These are phyloP conservation scores for Myotis vivesi DNA, from an alignment of 2,797 vertebrate species.

Conservation along the genomic window DNA sequence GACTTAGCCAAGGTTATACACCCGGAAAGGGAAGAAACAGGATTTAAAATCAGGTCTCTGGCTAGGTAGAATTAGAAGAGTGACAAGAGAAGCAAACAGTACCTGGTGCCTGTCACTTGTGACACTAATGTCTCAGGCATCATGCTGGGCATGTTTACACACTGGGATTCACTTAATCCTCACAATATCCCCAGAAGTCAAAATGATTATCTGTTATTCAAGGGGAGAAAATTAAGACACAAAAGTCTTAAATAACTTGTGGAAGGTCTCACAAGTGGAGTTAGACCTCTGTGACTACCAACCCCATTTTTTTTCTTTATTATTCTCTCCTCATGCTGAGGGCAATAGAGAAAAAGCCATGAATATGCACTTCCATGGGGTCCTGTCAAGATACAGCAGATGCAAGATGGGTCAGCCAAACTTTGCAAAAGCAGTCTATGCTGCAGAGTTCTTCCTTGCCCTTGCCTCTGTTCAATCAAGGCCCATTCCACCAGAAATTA, in stretches of 20 bases:
- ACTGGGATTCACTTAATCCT: not conserved
- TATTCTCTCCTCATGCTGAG: not conserved
- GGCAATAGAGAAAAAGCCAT: not conserved
- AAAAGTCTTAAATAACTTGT: not conserved
- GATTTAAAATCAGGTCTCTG: not conserved
- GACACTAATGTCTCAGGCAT: not conserved
- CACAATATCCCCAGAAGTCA: not conserved
- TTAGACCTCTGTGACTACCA: not conserved
- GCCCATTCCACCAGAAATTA: not conserved
- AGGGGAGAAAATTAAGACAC: not conserved
- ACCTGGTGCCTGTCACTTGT: not conserved
- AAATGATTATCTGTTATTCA: not conserved
- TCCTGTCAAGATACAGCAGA: not conserved
- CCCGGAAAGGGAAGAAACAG: not conserved
- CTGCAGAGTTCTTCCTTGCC: rapidly evolving
- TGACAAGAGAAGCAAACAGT: not conserved
- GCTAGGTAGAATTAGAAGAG: not conserved
- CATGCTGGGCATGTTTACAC: not conserved
- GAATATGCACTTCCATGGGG: not conserved
- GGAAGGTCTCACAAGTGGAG: not conserved
- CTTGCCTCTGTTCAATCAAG: not conserved
- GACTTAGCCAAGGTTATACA: not conserved
- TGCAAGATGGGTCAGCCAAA: not conserved
- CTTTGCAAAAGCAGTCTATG: not conserved
- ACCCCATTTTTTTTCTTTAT: not conserved